phyloP scores from a whole-genome alignment of 2,888 invertebrate species.

The Ethmia dodecea region DNA sequence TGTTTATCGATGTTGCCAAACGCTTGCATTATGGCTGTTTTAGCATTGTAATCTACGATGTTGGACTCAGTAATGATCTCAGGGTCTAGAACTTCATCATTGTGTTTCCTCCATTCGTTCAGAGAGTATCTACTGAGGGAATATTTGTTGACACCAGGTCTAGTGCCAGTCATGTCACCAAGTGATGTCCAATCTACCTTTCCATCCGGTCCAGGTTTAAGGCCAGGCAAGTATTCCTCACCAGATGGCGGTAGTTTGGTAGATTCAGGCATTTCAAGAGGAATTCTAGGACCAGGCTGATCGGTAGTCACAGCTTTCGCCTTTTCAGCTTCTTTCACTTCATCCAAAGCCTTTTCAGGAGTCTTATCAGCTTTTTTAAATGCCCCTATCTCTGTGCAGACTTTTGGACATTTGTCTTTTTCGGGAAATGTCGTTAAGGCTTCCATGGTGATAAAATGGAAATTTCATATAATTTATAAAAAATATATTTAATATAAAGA shows the following conservation, averaged over 20 bases:
- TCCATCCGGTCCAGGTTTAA: slow-evolving; percentile 83
- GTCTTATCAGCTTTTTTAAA: slow-evolving; percentile 47
- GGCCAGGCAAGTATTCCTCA: slow-evolving; percentile 42
- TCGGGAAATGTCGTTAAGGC: slow-evolving; percentile 44
- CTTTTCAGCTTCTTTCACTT: slow-evolving; percentile 20
- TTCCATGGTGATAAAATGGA: slow-evolving; percentile 16
- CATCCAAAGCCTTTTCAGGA: slow-evolving; percentile 31
- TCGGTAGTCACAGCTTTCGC: not conserved
- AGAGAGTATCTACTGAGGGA: slow-evolving; percentile 84
- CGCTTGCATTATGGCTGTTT: slow-evolving; percentile 80
- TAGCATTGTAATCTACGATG: slow-evolving; percentile 79
- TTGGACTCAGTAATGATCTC: slow-evolving; percentile 72
- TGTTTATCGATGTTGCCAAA: slow-evolving; percentile 82
- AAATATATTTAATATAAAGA: too few relatives aligned
- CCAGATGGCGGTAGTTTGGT: slow-evolving; percentile 21
- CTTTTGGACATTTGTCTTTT: slow-evolving; percentile 46
- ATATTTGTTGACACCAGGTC: slow-evolving; percentile 86
- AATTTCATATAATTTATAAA: too few relatives aligned
- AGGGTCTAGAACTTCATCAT: slow-evolving; percentile 70
- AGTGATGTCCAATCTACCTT: slow-evolving; percentile 85
- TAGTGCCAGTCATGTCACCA: slow-evolving; percentile 82
- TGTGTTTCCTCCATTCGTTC: slow-evolving; percentile 83
- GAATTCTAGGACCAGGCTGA: slow-evolving; percentile 4
- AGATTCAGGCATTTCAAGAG: slow-evolving; percentile 19
- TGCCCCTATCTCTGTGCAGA: slow-evolving; percentile 54